phyloP scores from a whole-genome alignment of 1,140 invertebrate genomes.

The Centruroides vittatus region DNA sequence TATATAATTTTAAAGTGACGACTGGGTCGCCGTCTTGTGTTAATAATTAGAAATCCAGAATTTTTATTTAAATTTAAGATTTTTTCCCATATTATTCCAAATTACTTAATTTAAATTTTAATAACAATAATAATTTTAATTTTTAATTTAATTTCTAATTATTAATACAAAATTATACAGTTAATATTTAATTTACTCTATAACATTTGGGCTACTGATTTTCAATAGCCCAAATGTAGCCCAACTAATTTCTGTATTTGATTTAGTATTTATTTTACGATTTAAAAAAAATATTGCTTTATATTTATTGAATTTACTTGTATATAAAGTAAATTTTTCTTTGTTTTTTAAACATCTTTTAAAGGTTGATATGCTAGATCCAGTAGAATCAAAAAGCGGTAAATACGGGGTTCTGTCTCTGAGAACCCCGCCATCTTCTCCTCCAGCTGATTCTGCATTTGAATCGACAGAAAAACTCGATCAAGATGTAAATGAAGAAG shows the following conservation, averaged over 20 bases:
- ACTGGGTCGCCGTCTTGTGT: no score
- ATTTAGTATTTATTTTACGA: background rate
- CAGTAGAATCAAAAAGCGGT: slow-evolving; percentile 6
- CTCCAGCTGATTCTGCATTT: slow-evolving; percentile 6
- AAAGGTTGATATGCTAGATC: slow-evolving; percentile 20
- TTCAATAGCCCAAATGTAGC: no score
- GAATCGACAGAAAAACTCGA: slow-evolving; percentile 2
- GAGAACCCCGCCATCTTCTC: slow-evolving; percentile 15
- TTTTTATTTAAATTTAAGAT: no score
- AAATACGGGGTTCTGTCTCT: slow-evolving; percentile 18
- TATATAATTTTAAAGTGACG: no score
- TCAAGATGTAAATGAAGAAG: slow-evolving; percentile 5
- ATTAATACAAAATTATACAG: background rate
- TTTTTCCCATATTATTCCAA: no score
- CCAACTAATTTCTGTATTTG: no score
- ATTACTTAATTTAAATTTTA: no score
- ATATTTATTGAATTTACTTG: background rate
- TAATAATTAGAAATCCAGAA: no score
- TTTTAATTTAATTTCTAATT: no score
- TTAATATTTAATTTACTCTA: no score
- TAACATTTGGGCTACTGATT: no score
- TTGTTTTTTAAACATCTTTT: background rate
- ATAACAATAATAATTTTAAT: no score
- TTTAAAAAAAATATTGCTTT: background rate
- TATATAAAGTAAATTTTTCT: background rate